These are phyloP conservation scores for Didymodactylos carnosus DNA, from an alignment of 2,888 invertebrate species.

Conservation along the genomic window DNA sequence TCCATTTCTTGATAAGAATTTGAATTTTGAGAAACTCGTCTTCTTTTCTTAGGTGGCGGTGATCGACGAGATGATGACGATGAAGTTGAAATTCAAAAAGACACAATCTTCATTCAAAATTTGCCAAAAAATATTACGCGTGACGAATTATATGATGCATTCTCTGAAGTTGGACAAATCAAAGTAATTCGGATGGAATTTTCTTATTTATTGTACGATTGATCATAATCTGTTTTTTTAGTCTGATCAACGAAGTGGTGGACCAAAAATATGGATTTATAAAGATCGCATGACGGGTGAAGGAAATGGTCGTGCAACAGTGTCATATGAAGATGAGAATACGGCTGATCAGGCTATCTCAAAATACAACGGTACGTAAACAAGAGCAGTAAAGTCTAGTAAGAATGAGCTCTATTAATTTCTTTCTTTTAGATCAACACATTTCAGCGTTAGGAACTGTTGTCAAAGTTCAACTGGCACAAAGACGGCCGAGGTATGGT, in stretches of 20 bases:
- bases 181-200: conserved; percentile 37
- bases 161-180: conserved; percentile 82
- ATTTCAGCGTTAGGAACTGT: neutral
- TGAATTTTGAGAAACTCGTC: too few relatives aligned
- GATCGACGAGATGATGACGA: neutral
- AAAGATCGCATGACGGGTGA: conserved; percentile 78
- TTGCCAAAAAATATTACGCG: conserved; percentile 65
- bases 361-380: conserved; percentile 40
- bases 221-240: neutral
- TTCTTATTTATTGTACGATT: neutral
- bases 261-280: conserved; percentile 92
- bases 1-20: too few relatives aligned
- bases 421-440: neutral
- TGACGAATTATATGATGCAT: conserved; percentile 67
- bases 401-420: neutral
- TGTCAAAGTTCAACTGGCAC: conserved; percentile 10
- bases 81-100: conserved; percentile 30
- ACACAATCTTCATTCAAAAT: conserved; percentile 81
- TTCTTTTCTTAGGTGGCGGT: neutral
- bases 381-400: neutral
- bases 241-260: conserved; percentile 78
- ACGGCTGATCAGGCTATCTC: conserved; percentile 81
- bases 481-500: neutral
- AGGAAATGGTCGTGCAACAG: conserved; percentile 90
- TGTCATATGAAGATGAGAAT: conserved; percentile 83